Conservation (phyloP, 2,888 invertebrate genomes). For the Eupeodes luniger region DNA sequence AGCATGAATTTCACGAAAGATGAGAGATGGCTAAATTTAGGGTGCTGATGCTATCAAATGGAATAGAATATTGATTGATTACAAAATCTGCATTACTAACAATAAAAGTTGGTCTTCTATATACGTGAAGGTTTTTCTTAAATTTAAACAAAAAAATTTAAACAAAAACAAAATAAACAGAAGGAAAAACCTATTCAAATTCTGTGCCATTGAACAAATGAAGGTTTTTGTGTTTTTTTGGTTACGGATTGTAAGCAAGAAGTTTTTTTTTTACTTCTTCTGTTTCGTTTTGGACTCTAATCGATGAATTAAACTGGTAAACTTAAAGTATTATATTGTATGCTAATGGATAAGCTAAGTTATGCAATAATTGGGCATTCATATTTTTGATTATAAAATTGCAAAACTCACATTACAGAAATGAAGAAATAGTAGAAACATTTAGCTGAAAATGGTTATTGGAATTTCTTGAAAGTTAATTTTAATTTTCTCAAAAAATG, state of each 20-base stretch:
- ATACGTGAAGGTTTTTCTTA: slow-evolving; percentile 17
- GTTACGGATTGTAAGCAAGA: slow-evolving; percentile 58
- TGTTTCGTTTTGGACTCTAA: slow-evolving; percentile 5
- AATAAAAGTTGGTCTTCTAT: slow-evolving; percentile 42
- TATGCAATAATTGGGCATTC: slow-evolving; percentile 18
- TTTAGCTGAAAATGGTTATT: too few relatives aligned
- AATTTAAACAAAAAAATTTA: too few relatives aligned
- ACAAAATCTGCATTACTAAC: slow-evolving; percentile 17
- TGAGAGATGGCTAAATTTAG: not conserved
- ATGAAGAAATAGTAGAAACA: too few relatives aligned
- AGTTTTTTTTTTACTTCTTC: slow-evolving; percentile 15
- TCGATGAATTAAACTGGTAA: slow-evolving; percentile 34
- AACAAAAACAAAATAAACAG: not conserved
- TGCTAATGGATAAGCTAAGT: slow-evolving; percentile 4
- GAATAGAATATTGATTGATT: slow-evolving; percentile 30
- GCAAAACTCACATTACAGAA: too few relatives aligned
- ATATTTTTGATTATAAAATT: too few relatives aligned
- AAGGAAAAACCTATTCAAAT: slow-evolving; percentile 36
- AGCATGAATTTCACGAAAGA: slow-evolving; percentile 1
- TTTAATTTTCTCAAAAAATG: too few relatives aligned
- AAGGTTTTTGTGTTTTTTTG: slow-evolving; percentile 46
- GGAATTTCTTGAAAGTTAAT: too few relatives aligned
- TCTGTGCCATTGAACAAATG: slow-evolving; percentile 35
- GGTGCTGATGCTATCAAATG: slow-evolving; percentile 3
- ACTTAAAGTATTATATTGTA: slow-evolving; percentile 5